These are phyloP conservation scores for Taurulus bubalis DNA, from an alignment of 2,113 vertebrate species.

Conservation along the genomic window DNA sequence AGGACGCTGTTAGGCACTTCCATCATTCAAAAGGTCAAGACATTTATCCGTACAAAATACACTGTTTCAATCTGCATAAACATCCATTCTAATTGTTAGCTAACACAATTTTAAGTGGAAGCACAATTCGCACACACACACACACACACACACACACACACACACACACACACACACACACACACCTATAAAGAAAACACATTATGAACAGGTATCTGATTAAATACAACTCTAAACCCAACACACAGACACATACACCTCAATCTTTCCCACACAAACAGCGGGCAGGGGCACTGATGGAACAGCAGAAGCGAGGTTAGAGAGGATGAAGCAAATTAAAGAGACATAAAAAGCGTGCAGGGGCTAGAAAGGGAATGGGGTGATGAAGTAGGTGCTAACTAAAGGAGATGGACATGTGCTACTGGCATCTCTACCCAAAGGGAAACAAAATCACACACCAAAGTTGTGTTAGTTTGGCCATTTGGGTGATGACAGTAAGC, in stretches of 20 bases:
- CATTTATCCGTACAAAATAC: neutral
- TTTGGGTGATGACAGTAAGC: slow-evolving; percentile 67
- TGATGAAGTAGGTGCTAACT: slow-evolving; percentile 65
- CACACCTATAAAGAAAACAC: slow-evolving; percentile 18
- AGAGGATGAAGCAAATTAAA: slow-evolving; percentile 66
- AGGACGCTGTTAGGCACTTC: neutral
- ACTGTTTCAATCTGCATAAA: neutral
- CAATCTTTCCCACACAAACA: slow-evolving; percentile 65
- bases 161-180: neutral
- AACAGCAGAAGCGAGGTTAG: slow-evolving; percentile 72
- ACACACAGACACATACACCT: slow-evolving; percentile 10
- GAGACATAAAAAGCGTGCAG: slow-evolving; percentile 69
- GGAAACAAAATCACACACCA: slow-evolving; percentile 40
- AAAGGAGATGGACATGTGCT: slow-evolving; percentile 67
- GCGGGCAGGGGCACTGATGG: slow-evolving; percentile 69
- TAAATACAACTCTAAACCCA: slow-evolving; percentile 37
- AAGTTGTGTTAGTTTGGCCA: slow-evolving; percentile 21
- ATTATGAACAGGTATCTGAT: slow-evolving; percentile 27
- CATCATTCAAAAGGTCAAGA: slow-evolving; percentile 13
- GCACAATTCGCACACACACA: slow-evolving; percentile 23
- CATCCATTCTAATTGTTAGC: neutral
- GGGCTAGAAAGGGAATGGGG: slow-evolving; percentile 51
- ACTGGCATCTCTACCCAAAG: slow-evolving; percentile 63
- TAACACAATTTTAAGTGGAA: slow-evolving; percentile 10
- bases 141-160: neutral